phyloP scores from a whole-genome alignment of 35 echinoderm and acorn worm genomes.

The Strongylocentrotus purpuratus region DNA sequence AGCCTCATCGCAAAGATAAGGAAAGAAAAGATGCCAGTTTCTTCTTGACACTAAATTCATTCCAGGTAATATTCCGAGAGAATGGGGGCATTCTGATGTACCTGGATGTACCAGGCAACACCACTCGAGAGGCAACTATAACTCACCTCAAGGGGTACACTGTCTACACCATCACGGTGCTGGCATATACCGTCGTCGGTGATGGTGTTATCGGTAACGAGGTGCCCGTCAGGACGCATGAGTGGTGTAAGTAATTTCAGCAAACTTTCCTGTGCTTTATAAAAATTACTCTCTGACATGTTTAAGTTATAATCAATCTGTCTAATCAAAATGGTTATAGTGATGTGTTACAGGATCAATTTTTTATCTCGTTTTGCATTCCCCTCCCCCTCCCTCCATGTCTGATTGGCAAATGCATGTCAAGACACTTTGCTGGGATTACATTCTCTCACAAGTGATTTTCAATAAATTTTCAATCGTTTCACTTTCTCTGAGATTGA shows the following conservation, averaged over 20 bases:
- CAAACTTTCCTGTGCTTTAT: no score
- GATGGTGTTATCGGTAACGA: conserved; percentile 71
- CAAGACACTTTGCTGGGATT: no score
- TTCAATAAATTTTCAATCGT: no score
- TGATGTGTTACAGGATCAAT: no score
- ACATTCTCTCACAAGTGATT: no score
- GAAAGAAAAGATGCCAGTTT: neutral
- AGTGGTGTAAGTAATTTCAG: conserved; percentile 64
- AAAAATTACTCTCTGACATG: no score
- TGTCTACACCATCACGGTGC: conserved; percentile 70
- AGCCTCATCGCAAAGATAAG: neutral
- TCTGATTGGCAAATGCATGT: no score
- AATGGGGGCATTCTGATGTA: neutral
- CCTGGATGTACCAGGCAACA: conserved; percentile 63
- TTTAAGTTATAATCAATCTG: no score
- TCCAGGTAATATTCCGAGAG: conserved; percentile 73
- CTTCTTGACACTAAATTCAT: neutral
- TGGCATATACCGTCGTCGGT: conserved; percentile 86
- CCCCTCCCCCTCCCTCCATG: no score
- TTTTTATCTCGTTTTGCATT: no score
- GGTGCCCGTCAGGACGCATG: conserved; percentile 59
- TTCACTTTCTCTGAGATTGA: no score
- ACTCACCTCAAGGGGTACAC: conserved; percentile 72
- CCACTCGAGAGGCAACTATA: conserved; percentile 11
- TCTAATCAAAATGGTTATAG: no score